Evolutionary conservation across 30 jellyfish, hydroid and myxozoan species (phyloP), one percentile per base, ranked within the genome.

Genomic region (Rhopilema esculentum): DNA sequence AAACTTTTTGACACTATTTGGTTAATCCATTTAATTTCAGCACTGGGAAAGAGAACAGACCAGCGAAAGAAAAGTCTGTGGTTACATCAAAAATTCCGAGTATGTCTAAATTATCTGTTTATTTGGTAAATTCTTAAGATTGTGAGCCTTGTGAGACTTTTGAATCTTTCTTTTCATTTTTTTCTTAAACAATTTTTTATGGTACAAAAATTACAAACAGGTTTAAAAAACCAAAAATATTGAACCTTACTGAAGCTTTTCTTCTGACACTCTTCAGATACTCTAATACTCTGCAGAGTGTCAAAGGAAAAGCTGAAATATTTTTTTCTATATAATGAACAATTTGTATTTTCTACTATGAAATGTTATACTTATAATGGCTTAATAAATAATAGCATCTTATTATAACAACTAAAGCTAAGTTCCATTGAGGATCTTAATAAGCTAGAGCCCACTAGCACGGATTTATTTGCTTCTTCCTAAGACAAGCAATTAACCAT

Each of bases 31-130:
- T 40, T 40, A 40, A 6, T 40, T 40, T 16, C 25, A 80, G 90
- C 63, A 16, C 81, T 31, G 90, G 82, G 16, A 80, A 80, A 29
- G 90, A 80, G 65, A 80, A 80, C 73, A 80, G 27, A 32, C 82
- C 81, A 7, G 4, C 24, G 2, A 40, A 80, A 21, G 79, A 67
- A 48, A 80, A 80, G 26, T 2, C 52, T 20, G 18, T 49, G 28
- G 49, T 63, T 12, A 20, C 21, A 8, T 27, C 82, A 61, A 65
- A 49, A 49, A 66, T 80, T 12, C 90, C 90, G 0, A 80, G 90
- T 80, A 25, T 27, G 88, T 78, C 49, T 20, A 1, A 63, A 7
- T 63, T 63, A 24, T 63, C 29, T 63, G 72, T n/a, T 7, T 2
- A 19, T 51, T n/a, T 6, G 57, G 12, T 40, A 6, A 40, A 40